Conservation (phyloP, 2,797 vertebrate genomes). For the Hyperoplus immaculatus region DNA sequence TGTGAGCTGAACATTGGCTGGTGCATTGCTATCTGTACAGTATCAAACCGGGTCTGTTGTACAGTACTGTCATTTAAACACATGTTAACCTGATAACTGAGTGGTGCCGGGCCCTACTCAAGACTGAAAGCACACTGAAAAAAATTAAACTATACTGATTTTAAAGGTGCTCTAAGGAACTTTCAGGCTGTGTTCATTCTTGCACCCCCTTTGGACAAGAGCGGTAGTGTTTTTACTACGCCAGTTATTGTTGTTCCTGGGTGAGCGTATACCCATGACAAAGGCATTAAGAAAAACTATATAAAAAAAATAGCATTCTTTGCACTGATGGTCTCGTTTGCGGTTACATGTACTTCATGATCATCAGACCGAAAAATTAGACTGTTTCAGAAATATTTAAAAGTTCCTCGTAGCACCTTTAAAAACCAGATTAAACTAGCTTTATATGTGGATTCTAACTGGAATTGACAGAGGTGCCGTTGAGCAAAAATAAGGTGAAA, state of each 20-base stretch:
- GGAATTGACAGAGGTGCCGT: not conserved
- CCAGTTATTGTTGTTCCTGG: too few relatives aligned
- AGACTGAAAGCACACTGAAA: conserved; percentile 39
- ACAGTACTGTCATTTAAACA: conserved; percentile 38
- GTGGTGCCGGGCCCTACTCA: conserved; percentile 33
- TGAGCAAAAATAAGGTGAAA: conserved; percentile 14
- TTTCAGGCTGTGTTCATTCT: too few relatives aligned
- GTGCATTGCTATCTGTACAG: conserved; percentile 27
- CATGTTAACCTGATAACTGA: conserved; percentile 53
- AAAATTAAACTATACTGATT: not conserved
- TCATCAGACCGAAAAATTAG: too few relatives aligned
- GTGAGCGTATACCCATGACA: too few relatives aligned
- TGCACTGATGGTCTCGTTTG: too few relatives aligned
- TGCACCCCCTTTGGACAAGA: too few relatives aligned
- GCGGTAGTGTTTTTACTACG: too few relatives aligned
- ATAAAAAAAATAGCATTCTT: too few relatives aligned
- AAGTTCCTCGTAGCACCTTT: not conserved
- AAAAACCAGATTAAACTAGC: not conserved
- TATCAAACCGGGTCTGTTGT: conserved; percentile 43
- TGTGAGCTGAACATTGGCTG: conserved; percentile 15
- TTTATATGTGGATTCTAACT: not conserved
- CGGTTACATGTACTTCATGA: too few relatives aligned
- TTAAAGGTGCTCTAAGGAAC: too few relatives aligned
- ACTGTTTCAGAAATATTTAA: too few relatives aligned
- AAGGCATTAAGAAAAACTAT: too few relatives aligned